A percentile compares a stretch with the other conserved stretches of the same genome.
These are phyloP conservation scores for Hemitrygon akajei DNA, from an alignment of 2,797 vertebrate genomes.

Conservation along the genomic window DNA sequence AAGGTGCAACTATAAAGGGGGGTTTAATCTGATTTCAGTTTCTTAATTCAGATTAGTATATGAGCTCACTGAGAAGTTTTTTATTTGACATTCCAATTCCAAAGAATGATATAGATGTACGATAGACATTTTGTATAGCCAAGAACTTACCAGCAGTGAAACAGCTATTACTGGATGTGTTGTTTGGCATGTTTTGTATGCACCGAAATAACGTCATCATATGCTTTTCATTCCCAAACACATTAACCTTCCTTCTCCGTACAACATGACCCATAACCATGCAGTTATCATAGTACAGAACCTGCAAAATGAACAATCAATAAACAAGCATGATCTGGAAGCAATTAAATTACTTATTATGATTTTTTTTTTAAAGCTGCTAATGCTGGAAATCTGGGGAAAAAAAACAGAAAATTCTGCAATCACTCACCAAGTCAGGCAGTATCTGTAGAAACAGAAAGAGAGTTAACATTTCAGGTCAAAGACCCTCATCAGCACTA, in stretches of 20 bases:
- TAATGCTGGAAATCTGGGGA: too few relatives aligned
- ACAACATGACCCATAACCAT: slow-evolving; percentile 33
- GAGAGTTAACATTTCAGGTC: too few relatives aligned
- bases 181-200: slow-evolving; percentile 36
- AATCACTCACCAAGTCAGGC: too few relatives aligned
- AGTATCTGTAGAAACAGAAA: too few relatives aligned
- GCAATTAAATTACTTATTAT: neutral
- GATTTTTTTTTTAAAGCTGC: too few relatives aligned
- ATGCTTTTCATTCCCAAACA: slow-evolving; percentile 16
- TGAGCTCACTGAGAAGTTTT: neutral
- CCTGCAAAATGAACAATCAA: neutral
- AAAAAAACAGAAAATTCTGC: too few relatives aligned
- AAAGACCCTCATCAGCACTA: too few relatives aligned
- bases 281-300: slow-evolving; percentile 35
- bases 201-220: slow-evolving; percentile 25
- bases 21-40: neutral
- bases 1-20: neutral
- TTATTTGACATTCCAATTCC: neutral
- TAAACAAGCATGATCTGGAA: neutral
- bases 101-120: neutral
- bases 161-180: slow-evolving; percentile 26
- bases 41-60: neutral
- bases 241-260: slow-evolving; percentile 5
- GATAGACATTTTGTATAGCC: neutral
- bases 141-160: slow-evolving; percentile 28